These are phyloP conservation scores for Paraescarpia echinospica DNA, from an alignment of 1,140 invertebrate species.

Conservation along the genomic window DNA sequence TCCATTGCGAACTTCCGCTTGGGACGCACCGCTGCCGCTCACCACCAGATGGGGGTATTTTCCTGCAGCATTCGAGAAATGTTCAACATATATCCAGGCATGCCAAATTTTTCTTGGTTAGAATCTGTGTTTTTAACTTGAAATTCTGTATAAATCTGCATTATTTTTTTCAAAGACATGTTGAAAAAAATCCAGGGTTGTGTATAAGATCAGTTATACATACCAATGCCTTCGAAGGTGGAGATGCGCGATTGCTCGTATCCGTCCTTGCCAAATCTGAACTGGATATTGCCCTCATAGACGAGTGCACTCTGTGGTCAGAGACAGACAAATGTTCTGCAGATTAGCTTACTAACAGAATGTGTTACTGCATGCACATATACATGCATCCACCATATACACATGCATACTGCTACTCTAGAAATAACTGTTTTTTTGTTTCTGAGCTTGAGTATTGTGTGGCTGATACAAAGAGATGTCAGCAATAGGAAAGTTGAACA, in stretches of 20 bases:
- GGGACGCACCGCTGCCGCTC: conserved; percentile 38
- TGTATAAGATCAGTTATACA: too few species aligned
- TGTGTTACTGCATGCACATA: not conserved
- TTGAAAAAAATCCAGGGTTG: too few species aligned
- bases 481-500: too few species aligned
- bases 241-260: conserved; percentile 30
- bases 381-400: too few species aligned
- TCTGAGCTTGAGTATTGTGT: too few species aligned
- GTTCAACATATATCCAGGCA: not conserved
- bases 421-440: too few species aligned
- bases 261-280: conserved; percentile 49
- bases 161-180: too few species aligned
- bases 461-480: too few species aligned
- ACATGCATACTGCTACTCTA: too few species aligned
- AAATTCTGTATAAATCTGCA: not conserved
- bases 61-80: too few species aligned
- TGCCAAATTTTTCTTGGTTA: not conserved
- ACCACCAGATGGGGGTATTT: conserved; percentile 55
- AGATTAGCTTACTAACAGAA: not conserved
- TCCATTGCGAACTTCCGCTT: conserved; percentile 26
- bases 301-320: conserved; percentile 49
- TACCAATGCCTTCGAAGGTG: conserved; percentile 49
- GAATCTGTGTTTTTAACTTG: too few species aligned
- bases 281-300: conserved; percentile 48
- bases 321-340: not conserved